Conservation (phyloP, 2,797 vertebrate species). For the Eospalax fontanierii region DNA sequence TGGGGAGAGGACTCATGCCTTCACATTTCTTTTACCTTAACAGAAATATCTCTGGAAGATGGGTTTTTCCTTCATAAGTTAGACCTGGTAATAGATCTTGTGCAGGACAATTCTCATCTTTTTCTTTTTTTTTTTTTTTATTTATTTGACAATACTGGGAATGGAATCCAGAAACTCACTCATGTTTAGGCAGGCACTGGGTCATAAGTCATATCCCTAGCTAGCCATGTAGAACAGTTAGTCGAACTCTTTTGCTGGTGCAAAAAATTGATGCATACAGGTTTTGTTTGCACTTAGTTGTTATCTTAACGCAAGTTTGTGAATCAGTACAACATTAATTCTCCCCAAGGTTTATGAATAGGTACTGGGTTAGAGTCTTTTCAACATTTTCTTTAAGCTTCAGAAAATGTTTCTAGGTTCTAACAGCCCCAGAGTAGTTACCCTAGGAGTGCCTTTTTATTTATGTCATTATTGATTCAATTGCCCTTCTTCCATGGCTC, state of each 20-base stretch:
- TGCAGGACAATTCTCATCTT: background rate
- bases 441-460: background rate
- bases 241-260: background rate
- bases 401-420: background rate
- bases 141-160: background rate
- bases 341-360: background rate
- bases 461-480: background rate
- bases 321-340: background rate
- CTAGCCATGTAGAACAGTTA: background rate
- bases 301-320: background rate
- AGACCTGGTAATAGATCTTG: background rate
- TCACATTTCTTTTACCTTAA: background rate
- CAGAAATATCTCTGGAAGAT: background rate
- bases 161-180: background rate
- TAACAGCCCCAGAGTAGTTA: background rate
- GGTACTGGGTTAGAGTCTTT: background rate
- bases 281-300: background rate
- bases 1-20: background rate
- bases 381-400: conserved; percentile 1
- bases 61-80: background rate
- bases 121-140: too few relatives aligned
- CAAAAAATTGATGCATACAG: background rate
- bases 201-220: background rate
- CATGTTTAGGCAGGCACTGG: background rate
- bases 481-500: background rate